Conservation (phyloP, 1,140 invertebrate species). For the Tribolium castaneum region DNA sequence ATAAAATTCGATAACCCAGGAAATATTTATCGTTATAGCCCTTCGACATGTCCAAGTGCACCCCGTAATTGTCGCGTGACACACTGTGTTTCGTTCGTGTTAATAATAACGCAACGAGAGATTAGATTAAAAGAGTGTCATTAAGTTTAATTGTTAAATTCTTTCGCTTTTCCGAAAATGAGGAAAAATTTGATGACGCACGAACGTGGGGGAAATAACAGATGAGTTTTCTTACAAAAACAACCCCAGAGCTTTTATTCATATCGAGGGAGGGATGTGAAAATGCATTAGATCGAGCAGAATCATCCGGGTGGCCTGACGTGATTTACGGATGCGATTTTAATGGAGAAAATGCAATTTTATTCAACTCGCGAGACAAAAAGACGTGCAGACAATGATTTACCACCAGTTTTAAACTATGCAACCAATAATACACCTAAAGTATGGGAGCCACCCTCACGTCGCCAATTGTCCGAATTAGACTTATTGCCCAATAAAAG, state of each 20-base stretch:
- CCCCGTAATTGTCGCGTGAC: neutral
- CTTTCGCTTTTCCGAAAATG: slow-evolving; percentile 1
- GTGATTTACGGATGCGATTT: slow-evolving; percentile 14
- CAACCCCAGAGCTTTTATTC: slow-evolving; percentile 7
- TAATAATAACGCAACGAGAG: neutral
- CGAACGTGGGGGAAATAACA: slow-evolving; percentile 7
- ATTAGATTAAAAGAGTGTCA: slow-evolving; percentile 17
- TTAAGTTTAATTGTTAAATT: slow-evolving; percentile 26
- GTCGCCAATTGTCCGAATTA: neutral
- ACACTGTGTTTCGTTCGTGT: slow-evolving; percentile 6
- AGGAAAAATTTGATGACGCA: neutral
- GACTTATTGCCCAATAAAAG: neutral
- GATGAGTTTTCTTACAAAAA: slow-evolving; percentile 8
- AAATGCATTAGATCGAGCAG: neutral
- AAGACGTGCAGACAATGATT: neutral
- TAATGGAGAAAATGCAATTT: slow-evolving; percentile 10
- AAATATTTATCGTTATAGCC: slow-evolving; percentile 22
- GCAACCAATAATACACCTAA: neutral
- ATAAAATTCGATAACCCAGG: slow-evolving; percentile 16
- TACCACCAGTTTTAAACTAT: neutral
- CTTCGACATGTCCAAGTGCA: slow-evolving; percentile 1
- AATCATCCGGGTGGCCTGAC: neutral
- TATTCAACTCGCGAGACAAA: neutral
- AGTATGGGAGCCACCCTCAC: neutral
- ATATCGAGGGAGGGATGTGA: neutral